Conservation (phyloP, 2,888 invertebrate species). For the Imbricaverruca yamaguchii region DNA sequence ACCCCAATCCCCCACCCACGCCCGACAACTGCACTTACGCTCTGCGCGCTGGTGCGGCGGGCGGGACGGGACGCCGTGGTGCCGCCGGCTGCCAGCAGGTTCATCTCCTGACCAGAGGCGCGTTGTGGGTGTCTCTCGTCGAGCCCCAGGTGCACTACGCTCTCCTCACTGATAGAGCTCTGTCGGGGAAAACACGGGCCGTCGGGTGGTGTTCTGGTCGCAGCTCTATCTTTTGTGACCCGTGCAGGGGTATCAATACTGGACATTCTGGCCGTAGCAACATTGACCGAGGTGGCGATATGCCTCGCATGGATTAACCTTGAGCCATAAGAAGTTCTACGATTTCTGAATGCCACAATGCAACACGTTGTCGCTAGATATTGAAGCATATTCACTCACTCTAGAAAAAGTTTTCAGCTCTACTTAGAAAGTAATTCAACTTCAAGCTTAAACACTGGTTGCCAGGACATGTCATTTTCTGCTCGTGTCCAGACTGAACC, state of each 20-base stretch:
- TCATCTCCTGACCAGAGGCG: not conserved
- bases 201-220: not conserved
- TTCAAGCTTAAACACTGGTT: too few relatives aligned
- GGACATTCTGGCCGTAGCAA: not conserved
- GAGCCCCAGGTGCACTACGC: not conserved
- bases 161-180: constrained; percentile 9
- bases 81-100: constrained; percentile 43
- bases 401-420: too few relatives aligned
- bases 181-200: not conserved
- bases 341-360: too few relatives aligned
- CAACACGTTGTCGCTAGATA: too few relatives aligned
- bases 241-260: not conserved
- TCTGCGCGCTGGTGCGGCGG: constrained; percentile 55
- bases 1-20: too few relatives aligned
- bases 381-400: too few relatives aligned
- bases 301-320: not conserved
- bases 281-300: not conserved
- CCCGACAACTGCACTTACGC: not conserved
- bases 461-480: too few relatives aligned
- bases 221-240: too few relatives aligned
- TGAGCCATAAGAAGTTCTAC: not conserved
- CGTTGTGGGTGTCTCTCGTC: not conserved
- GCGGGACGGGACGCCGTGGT: constrained; percentile 82
- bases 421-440: too few relatives aligned
- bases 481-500: too few relatives aligned